Evolutionary conservation across 2,113 vertebrate species (phyloP).

Genomic region (Clinocottus analis): DNA sequence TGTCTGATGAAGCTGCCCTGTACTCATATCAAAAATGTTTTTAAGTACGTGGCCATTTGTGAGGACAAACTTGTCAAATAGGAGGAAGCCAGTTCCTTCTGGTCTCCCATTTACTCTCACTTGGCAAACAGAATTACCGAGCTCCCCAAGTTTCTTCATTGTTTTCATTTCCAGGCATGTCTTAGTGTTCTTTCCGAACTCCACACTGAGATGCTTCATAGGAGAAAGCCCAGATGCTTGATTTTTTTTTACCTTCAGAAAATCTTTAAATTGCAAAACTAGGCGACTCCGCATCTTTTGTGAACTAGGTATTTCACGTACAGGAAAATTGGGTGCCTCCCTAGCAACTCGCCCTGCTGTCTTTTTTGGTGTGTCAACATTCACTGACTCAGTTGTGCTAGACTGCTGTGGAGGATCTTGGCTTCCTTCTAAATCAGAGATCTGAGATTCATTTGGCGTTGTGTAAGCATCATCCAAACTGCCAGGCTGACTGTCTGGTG

Average conservation of each 20-base stretch:
- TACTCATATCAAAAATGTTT: not conserved
- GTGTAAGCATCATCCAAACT: slow-evolving; percentile 33
- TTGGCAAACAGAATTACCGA: slow-evolving; percentile 48
- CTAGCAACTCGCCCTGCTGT: not conserved
- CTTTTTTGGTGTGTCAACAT: not conserved
- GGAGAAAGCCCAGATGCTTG: not conserved
- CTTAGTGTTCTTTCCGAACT: slow-evolving; percentile 36
- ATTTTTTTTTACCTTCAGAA: not conserved
- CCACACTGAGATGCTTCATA: slow-evolving; percentile 8
- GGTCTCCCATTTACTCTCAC: slow-evolving; percentile 27
- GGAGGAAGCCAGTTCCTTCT: slow-evolving; percentile 30
- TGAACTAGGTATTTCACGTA: not conserved
- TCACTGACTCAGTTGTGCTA: not conserved
- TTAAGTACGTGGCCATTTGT: slow-evolving; percentile 56
- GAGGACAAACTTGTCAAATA: slow-evolving; percentile 42
- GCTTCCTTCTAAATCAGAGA: not conserved
- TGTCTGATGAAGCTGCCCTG: rapidly evolving
- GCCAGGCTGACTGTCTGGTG: slow-evolving; percentile 30
- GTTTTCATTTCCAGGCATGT: slow-evolving; percentile 27
- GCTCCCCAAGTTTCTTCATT: slow-evolving; percentile 28
- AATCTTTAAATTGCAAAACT: not conserved
- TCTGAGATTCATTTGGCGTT: not conserved
- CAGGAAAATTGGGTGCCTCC: rapidly evolving
- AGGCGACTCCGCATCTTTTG: rapidly evolving
- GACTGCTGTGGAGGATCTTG: not conserved